Evolutionary conservation across 2,797 vertebrate species (phyloP).

Genomic region (Darevskia mixta): DNA sequence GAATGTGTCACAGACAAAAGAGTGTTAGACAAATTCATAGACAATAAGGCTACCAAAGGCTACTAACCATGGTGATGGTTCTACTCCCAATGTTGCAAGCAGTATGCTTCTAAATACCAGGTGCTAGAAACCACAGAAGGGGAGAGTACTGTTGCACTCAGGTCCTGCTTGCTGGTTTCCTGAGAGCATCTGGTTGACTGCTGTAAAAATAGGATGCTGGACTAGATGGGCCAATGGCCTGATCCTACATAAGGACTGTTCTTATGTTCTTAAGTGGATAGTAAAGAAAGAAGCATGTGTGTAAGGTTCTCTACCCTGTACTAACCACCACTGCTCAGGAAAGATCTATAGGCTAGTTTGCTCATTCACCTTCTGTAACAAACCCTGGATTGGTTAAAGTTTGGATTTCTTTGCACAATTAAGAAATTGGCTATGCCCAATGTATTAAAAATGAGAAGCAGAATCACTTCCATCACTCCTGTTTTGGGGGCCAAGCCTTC

Average conservation of each 20-base stretch:
- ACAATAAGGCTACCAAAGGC: no score
- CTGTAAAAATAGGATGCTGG: no score
- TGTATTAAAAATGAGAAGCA: neutral
- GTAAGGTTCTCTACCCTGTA: neutral
- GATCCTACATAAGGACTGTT: no score
- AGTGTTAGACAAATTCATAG: no score
- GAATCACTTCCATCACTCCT: neutral
- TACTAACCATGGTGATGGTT: no score
- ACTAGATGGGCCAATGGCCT: no score
- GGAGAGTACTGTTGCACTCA: no score
- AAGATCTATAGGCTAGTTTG: rapidly evolving
- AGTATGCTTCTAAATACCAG: no score
- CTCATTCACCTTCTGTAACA: neutral
- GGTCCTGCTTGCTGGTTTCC: no score
- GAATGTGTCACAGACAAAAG: neutral
- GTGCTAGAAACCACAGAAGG: no score
- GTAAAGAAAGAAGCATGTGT: neutral
- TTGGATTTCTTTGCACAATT: neutral
- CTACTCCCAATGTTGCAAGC: no score
- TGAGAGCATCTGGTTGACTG: no score
- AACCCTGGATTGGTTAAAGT: neutral
- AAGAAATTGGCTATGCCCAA: neutral
- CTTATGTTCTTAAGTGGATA: neutral
- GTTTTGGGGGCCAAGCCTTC: neutral
- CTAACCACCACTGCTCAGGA: neutral